phyloP scores from a whole-genome alignment of 2,113 vertebrate genomes.

The Centropristis striata region DNA sequence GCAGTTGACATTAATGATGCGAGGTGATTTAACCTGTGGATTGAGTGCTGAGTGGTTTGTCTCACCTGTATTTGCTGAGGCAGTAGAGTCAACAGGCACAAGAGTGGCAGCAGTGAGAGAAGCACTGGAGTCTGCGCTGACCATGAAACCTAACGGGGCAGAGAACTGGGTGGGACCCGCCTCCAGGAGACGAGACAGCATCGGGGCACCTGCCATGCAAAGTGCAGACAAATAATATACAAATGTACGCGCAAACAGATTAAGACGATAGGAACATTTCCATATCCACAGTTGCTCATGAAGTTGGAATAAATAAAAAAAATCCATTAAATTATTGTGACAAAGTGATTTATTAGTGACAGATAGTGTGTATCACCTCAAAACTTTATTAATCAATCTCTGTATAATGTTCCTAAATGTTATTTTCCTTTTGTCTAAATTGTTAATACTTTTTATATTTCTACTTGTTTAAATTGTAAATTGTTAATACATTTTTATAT shows the following conservation, averaged over 20 bases:
- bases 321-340: too few relatives aligned
- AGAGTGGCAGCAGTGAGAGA: conserved; percentile 86
- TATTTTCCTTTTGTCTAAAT: too few relatives aligned
- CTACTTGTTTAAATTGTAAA: too few relatives aligned
- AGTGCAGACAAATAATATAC: conserved; percentile 2
- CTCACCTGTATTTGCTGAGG: conserved; percentile 73
- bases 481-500: too few relatives aligned
- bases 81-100: conserved; percentile 79
- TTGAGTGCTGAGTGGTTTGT: not conserved
- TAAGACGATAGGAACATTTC: not conserved
- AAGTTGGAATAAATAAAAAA: too few relatives aligned
- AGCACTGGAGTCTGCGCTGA: conserved; percentile 72
- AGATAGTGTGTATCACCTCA: too few relatives aligned
- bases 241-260: conserved; percentile 7
- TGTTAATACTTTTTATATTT: too few relatives aligned
- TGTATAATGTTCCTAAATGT: too few relatives aligned
- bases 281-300: too few relatives aligned
- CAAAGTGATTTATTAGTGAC: too few relatives aligned
- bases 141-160: conserved; percentile 90
- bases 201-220: conserved; percentile 91
- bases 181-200: conserved; percentile 98
- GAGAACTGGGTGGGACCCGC: conserved; percentile 94
- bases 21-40: not conserved
- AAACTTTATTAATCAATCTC: too few relatives aligned
- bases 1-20: not conserved